These are phyloP conservation scores for Gastrophysa polygoni DNA, from an alignment of 2,888 invertebrate species.

Conservation along the genomic window DNA sequence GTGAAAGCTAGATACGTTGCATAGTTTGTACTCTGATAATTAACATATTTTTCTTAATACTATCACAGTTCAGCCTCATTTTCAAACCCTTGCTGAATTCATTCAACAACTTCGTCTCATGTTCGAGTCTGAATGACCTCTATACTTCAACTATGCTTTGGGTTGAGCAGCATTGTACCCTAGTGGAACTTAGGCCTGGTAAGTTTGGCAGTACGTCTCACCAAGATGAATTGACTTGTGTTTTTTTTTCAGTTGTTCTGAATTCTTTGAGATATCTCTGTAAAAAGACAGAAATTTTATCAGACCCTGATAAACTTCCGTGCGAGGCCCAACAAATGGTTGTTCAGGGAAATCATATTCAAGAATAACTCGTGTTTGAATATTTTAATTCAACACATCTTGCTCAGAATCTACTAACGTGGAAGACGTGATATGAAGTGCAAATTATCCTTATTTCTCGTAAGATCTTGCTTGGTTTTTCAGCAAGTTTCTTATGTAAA, in stretches of 20 bases:
- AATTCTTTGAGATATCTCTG: conserved; percentile 89
- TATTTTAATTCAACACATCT: conserved; percentile 15
- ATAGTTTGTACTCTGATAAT: not conserved
- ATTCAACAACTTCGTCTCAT: conserved; percentile 90
- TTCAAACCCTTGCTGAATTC: conserved; percentile 88
- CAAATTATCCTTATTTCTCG: conserved; percentile 29
- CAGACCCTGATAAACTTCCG: conserved; percentile 85
- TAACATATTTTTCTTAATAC: conserved; percentile 6
- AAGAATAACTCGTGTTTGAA: conserved; percentile 26
- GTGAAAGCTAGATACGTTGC: too few relatives aligned
- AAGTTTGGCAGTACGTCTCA: conserved; percentile 41
- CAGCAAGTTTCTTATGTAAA: not conserved
- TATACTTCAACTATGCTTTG: conserved; percentile 90
- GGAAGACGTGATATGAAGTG: conserved; percentile 31
- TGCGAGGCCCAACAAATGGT: conserved; percentile 88
- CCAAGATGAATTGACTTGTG: not conserved
- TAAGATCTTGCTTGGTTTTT: conserved; percentile 21
- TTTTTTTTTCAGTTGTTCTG: conserved; percentile 77
- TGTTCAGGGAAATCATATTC: conserved; percentile 27
- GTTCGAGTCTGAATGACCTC: conserved; percentile 88
- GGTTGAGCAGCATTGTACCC: conserved; percentile 96
- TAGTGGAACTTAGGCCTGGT: conserved; percentile 94
- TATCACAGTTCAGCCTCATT: conserved; percentile 84
- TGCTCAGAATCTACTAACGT: conserved; percentile 32
- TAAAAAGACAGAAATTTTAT: conserved; percentile 90